Conservation (phyloP, 2,888 invertebrate genomes). For the Druceiella hillmani region DNA sequence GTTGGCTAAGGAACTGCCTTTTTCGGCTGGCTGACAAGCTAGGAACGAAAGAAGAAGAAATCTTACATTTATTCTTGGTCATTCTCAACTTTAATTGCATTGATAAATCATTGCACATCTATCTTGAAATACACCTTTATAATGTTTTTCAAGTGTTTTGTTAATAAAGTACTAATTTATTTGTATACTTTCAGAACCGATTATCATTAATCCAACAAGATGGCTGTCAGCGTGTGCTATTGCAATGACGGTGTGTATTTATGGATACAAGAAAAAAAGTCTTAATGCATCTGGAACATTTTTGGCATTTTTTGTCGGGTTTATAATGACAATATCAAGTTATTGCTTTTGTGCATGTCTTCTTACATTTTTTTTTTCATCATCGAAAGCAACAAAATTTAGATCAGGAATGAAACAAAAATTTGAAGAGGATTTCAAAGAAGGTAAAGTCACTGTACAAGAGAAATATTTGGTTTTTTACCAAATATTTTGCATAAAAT, state of each 20-base stretch:
- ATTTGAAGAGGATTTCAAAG: slow-evolving; percentile 72
- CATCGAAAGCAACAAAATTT: slow-evolving; percentile 78
- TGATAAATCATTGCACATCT: too few species aligned
- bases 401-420: slow-evolving; percentile 58
- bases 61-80: too few species aligned
- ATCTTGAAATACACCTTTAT: too few species aligned
- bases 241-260: slow-evolving; percentile 59
- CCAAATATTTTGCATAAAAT: too few species aligned
- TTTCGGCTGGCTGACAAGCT: too few species aligned
- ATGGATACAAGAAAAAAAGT: slow-evolving; percentile 64
- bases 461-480: not conserved
- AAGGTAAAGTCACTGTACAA: slow-evolving; percentile 48
- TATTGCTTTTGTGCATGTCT: slow-evolving; percentile 70
- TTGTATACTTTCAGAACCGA: slow-evolving; percentile 43
- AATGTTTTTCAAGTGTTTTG: slow-evolving; percentile 22
- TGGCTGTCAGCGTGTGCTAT: slow-evolving; percentile 61
- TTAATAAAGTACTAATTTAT: not conserved
- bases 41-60: too few species aligned
- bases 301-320: slow-evolving; percentile 66
- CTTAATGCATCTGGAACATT: slow-evolving; percentile 66
- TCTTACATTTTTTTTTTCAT: slow-evolving; percentile 71
- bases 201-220: slow-evolving; percentile 57
- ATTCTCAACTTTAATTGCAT: too few species aligned
- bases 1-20: too few species aligned
- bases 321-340: slow-evolving; percentile 71